Conservation (phyloP, 1,140 invertebrate species). For the Episyrphus balteatus region DNA sequence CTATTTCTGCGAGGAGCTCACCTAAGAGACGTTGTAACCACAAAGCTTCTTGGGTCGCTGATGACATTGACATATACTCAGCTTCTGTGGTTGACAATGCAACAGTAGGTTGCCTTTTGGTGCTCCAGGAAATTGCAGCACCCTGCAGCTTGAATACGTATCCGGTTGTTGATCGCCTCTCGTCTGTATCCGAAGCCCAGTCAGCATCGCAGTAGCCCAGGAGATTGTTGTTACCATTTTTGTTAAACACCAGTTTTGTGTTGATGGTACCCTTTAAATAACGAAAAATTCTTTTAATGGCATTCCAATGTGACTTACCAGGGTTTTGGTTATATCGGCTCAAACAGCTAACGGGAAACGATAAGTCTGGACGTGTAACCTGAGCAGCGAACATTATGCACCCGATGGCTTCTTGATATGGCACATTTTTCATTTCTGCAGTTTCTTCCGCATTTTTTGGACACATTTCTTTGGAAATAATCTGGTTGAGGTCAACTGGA, state of each 20-base stretch:
- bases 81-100: constrained; percentile 10
- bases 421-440: constrained; percentile 11
- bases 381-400: constrained; percentile 27
- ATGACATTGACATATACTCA: constrained; percentile 5
- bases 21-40: constrained; percentile 31
- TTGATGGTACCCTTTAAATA: constrained; percentile 29
- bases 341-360: constrained; percentile 24
- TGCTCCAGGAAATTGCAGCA: constrained; percentile 7
- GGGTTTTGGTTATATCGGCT: constrained; percentile 20
- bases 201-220: constrained; percentile 34
- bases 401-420: constrained; percentile 24
- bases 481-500: constrained; percentile 13
- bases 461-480: constrained; percentile 27
- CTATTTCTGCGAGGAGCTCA: not conserved
- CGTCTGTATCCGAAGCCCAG: constrained; percentile 23
- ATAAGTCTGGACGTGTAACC: constrained; percentile 33
- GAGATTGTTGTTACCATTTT: constrained; percentile 7
- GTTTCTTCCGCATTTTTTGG: constrained; percentile 13
- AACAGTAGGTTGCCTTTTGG: constrained; percentile 9
- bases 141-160: constrained; percentile 6
- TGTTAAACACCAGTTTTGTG: constrained; percentile 17
- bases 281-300: constrained; percentile 23
- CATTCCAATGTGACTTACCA: constrained; percentile 17
- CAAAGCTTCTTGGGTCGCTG: constrained; percentile 8
- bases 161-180: constrained; percentile 19